phyloP scores from a whole-genome alignment of 2,113 vertebrate species.

The Anolis carolinensis region DNA sequence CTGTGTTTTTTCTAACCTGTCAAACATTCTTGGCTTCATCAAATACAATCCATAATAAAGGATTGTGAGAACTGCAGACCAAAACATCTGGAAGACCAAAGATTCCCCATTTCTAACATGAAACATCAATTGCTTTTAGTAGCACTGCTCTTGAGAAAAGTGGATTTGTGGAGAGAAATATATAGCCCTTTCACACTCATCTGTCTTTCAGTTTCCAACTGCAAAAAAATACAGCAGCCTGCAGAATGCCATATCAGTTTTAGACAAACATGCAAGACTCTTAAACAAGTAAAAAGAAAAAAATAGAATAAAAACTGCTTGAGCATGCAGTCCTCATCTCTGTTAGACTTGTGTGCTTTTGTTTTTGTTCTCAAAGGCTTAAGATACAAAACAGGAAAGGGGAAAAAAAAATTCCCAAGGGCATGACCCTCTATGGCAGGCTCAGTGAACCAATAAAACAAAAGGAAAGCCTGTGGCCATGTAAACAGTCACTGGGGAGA shows the following conservation, averaged over 20 bases:
- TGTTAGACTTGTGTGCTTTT: neutral
- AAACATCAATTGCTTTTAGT: neutral
- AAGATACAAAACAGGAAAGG: neutral
- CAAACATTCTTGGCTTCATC: neutral
- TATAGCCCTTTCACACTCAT: slow-evolving; percentile 5
- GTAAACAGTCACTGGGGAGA: slow-evolving; percentile 12
- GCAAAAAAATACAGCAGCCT: neutral
- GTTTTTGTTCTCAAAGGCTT: neutral
- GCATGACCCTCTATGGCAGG: neutral
- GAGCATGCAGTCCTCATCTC: neutral
- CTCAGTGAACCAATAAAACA: slow-evolving; percentile 14
- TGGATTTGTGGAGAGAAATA: neutral
- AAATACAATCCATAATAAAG: neutral
- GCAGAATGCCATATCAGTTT: neutral
- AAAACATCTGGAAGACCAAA: neutral
- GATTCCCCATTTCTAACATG: neutral
- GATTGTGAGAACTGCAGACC: too few relatives aligned
- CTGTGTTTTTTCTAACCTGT: neutral
- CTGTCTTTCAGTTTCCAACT: slow-evolving; percentile 13
- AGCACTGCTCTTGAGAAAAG: neutral
- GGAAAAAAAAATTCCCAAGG: neutral
- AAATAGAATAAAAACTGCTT: accelerated
- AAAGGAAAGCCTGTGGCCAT: slow-evolving; percentile 18
- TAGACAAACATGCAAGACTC: neutral
- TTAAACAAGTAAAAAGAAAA: neutral